Evolutionary conservation across 30 jellyfish, hydroid and myxozoan genomes (phyloP), one percentile per base, ranked within the genome.

Genomic region (Pseudorhiza aurosa): DNA sequence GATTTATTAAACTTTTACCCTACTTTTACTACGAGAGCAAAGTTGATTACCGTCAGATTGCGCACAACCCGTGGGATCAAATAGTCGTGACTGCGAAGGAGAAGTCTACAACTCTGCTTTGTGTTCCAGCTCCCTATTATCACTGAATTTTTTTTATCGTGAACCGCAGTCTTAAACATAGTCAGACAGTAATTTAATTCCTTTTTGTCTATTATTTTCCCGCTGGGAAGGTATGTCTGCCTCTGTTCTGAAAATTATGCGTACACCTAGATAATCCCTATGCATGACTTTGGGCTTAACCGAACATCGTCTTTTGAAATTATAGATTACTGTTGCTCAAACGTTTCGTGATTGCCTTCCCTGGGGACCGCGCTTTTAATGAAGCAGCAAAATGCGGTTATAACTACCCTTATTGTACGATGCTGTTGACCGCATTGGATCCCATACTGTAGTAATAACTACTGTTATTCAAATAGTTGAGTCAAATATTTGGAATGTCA

Each of bases 401-500:
- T 53, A 9, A 22, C 37, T 14, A 53, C 3, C 5, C 36, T 0
- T 21, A 2, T 22, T 19, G 14, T 9, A 53, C 14, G 24, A 17
- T 1, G 67, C 36, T 10, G 5, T 21, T 33, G 19, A 36, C 67
- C 37, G 36, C 32, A 64, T 64, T 64, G 32, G 77, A 64, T 35
- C 21, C 58, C 58, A 36, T 64, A 64, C 40, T 21, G 58, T 14
- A 31, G 37, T 32, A 4, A 18, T 64, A 15, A 31, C 37, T 64
- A n/a, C 40, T 0, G 77, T 32, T 14, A 33, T 33, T 33, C 4
- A 14, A n/a, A 64, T 14, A 18, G 58, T 15, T 64, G 58, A 39
- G 51, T 64, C 58, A 64, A 64, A 31, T 33, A 58, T 64, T 10
- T 1, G 58, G 77, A 64, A 64, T 64, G 60, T 35, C 24, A 14